A percentile compares a stretch with the other conserved stretches of the same genome.
Conservation (phyloP, 2,113 vertebrate species). For the Arvicanthis niloticus region DNA sequence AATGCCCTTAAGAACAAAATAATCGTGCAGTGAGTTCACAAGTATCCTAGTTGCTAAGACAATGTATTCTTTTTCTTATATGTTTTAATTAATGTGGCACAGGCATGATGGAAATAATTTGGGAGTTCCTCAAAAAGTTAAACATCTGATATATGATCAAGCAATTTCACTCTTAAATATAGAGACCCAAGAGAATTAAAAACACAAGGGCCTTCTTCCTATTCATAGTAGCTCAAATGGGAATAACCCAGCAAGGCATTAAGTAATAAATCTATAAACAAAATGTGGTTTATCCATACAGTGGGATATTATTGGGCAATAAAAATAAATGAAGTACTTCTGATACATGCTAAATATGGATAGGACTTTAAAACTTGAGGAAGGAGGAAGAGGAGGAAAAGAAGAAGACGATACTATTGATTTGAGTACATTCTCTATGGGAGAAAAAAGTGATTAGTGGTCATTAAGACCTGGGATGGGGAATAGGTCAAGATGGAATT, state of each 20-base stretch:
- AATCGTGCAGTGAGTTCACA: neutral
- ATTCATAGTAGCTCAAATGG: neutral
- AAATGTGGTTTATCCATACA: neutral
- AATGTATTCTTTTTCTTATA: slow-evolving; percentile 3
- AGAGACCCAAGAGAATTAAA: neutral
- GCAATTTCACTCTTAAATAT: neutral
- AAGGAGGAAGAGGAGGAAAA: too few relatives aligned
- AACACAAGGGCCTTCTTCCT: neutral
- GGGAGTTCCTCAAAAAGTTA: slow-evolving; percentile 17
- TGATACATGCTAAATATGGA: neutral
- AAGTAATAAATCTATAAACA: neutral
- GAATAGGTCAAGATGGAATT: neutral
- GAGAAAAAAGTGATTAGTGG: neutral
- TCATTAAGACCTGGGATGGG: neutral
- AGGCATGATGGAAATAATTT: neutral
- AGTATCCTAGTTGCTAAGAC: slow-evolving; percentile 60
- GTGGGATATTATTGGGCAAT: slow-evolving; percentile 26
- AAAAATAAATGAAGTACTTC: neutral
- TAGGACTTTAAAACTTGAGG: neutral
- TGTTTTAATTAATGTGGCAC: slow-evolving; percentile 30
- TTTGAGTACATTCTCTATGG: neutral
- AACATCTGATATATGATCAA: neutral
- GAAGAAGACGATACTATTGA: neutral
- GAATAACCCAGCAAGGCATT: neutral
- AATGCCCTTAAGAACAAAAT: slow-evolving; percentile 47